Percentiles rank a stretch among this genome's conserved stretches.
These are phyloP conservation scores for Brachypalpus laphriformis DNA, from an alignment of 2,888 invertebrate species.

Conservation along the genomic window DNA sequence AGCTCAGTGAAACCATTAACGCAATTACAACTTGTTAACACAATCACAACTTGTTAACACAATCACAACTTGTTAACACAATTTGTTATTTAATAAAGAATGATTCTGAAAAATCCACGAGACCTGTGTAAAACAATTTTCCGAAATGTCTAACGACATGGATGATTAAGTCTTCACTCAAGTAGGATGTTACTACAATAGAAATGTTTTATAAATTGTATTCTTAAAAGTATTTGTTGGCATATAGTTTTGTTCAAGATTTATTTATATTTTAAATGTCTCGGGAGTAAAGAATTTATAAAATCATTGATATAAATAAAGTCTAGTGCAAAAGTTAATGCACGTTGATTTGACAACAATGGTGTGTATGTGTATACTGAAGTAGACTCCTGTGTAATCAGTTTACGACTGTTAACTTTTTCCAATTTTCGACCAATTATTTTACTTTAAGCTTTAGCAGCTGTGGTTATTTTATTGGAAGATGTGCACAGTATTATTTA, in stretches of 20 bases:
- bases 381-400: too few relatives aligned
- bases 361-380: background rate
- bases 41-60: too few relatives aligned
- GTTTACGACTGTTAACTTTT: too few relatives aligned
- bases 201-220: constrained; percentile 43
- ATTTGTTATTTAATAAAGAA: constrained; percentile 93
- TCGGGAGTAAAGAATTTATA: constrained; percentile 58
- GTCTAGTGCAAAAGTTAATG: constrained; percentile 36
- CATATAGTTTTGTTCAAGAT: constrained; percentile 25
- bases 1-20: constrained; percentile 87
- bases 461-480: too few relatives aligned
- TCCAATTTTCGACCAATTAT: too few relatives aligned
- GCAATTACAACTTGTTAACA: too few relatives aligned
- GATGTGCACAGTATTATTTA: too few relatives aligned
- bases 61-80: constrained; percentile 94
- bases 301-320: constrained; percentile 59
- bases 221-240: constrained; percentile 39
- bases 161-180: constrained; percentile 41
- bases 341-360: constrained; percentile 17
- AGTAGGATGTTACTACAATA: constrained; percentile 19
- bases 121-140: constrained; percentile 94
- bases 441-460: too few relatives aligned
- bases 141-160: constrained; percentile 83
- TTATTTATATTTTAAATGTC: constrained; percentile 44
- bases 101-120: constrained; percentile 95